Conservation (phyloP, 2,888 invertebrate genomes). For the Hirtodrosophila cameraria region DNA sequence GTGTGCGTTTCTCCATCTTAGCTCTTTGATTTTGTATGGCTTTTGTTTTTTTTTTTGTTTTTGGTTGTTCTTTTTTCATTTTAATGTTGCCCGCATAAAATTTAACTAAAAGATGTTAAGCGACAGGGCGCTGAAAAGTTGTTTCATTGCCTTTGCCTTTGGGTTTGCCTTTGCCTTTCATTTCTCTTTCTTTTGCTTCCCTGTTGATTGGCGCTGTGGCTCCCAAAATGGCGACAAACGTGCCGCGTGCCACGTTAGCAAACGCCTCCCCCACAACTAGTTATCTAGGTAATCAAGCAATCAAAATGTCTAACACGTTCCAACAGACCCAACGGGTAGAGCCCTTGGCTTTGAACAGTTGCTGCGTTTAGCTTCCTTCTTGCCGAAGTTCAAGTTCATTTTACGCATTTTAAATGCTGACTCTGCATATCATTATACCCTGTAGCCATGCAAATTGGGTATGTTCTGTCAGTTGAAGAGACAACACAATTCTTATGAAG, state of each 20-base stretch:
- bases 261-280: conserved; percentile 12
- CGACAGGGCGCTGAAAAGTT: conserved; percentile 58
- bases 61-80: conserved; percentile 30
- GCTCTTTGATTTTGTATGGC: conserved; percentile 62
- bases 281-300: conserved; percentile 29
- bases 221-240: conserved; percentile 55
- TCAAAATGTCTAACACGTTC: conserved; percentile 65
- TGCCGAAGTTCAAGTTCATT: conserved; percentile 78
- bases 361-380: conserved; percentile 9
- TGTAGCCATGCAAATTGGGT: no score
- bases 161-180: conserved; percentile 34
- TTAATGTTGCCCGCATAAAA: conserved; percentile 71
- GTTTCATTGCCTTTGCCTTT: conserved; percentile 31
- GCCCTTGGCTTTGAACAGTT: conserved; percentile 57
- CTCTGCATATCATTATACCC: conserved; percentile 45
- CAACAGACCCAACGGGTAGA: conserved; percentile 23
- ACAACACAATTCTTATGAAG: no score
- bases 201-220: conserved; percentile 16
- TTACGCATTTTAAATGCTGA: conserved; percentile 66
- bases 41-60: conserved; percentile 19
- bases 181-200: conserved; percentile 70
- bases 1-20: conserved; percentile 53
- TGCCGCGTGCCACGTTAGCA: conserved; percentile 71
- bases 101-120: conserved; percentile 53
- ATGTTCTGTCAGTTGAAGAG: no score